Conservation (phyloP, 92 coral and sea anemone species). For the Umimayanthus chanpuru region DNA sequence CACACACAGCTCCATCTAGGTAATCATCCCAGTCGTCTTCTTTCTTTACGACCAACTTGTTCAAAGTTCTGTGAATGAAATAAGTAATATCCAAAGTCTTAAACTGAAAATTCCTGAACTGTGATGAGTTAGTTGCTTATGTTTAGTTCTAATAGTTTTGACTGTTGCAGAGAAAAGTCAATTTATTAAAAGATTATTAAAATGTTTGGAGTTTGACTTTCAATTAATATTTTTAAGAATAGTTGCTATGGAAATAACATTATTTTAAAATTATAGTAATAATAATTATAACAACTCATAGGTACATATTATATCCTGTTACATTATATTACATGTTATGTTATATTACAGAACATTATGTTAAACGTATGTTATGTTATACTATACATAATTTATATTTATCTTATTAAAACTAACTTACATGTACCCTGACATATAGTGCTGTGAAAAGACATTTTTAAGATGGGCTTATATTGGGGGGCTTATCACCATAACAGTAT, state of each 20-base stretch:
- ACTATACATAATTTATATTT: no score
- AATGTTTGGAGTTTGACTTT: neutral
- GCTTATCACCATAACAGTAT: no score
- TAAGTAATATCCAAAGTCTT: conserved; percentile 3
- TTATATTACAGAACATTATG: no score
- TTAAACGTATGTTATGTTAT: no score
- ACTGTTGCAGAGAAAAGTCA: neutral
- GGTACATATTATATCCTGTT: no score
- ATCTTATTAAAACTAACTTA: no score
- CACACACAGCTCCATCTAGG: conserved; percentile 62
- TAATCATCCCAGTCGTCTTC: conserved; percentile 61
- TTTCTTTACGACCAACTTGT: conserved; percentile 54
- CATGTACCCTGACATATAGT: no score
- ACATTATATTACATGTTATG: no score
- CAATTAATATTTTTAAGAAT: neutral
- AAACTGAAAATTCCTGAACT: neutral
- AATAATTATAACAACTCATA: no score
- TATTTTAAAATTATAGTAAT: no score
- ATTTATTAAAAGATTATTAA: neutral
- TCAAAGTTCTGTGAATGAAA: conserved; percentile 51
- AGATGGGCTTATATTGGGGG: no score
- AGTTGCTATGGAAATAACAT: neutral
- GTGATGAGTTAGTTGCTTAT: neutral
- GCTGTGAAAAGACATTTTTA: no score
- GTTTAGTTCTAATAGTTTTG: neutral